These are phyloP conservation scores for silkworm (Bombyx mori) DNA, from an alignment of 1,140 invertebrate genomes.

Conservation along the genomic window DNA sequence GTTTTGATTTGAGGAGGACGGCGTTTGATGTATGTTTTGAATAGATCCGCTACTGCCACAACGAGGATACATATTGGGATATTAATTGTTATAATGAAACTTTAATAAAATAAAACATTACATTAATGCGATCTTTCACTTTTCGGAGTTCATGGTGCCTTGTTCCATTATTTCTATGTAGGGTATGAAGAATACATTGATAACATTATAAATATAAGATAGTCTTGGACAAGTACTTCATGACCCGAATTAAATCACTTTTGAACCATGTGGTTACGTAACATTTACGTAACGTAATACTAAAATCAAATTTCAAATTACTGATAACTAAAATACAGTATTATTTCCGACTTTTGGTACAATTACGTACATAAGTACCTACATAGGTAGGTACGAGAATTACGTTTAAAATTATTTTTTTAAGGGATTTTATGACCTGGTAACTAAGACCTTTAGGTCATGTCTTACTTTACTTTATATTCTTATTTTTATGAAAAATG, in stretches of 20 bases:
- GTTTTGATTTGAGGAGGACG: slow-evolving; percentile 89
- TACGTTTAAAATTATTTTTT: no score
- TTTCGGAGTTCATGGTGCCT: no score
- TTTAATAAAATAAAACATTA: background rate
- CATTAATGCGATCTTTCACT: background rate
- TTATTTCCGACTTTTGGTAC: no score
- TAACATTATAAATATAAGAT: slow-evolving; percentile 1
- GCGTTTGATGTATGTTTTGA: slow-evolving; percentile 75
- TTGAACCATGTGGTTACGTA: no score
- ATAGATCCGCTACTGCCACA: slow-evolving; percentile 88
- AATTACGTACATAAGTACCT: no score
- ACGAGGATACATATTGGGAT: slow-evolving; percentile 76
- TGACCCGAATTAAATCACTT: background rate
- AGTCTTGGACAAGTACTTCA: background rate
- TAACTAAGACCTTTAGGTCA: no score
- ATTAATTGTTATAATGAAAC: background rate
- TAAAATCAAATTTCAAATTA: background rate
- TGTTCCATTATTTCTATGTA: slow-evolving; percentile 6
- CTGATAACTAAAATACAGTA: background rate
- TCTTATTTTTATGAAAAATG: no score
- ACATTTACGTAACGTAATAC: no score
- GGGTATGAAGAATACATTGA: slow-evolving; percentile 3
- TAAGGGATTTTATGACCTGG: no score
- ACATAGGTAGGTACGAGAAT: no score
- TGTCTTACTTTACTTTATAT: no score